phyloP scores from a whole-genome alignment of 2,797 vertebrate species.

The Channa striata region DNA sequence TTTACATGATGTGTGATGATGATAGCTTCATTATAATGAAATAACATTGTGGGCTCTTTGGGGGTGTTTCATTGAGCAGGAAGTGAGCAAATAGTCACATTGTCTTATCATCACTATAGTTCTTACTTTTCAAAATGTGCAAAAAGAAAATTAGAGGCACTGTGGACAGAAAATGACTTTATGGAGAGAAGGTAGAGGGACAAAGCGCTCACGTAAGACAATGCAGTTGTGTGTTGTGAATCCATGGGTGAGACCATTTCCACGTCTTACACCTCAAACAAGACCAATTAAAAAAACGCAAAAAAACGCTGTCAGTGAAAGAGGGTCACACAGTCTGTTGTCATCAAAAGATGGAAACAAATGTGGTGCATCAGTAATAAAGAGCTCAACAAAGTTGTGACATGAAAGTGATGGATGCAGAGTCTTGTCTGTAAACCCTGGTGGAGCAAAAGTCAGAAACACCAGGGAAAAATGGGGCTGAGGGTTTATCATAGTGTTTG shows the following conservation, averaged over 20 bases:
- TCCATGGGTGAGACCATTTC: background rate
- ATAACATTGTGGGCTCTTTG: background rate
- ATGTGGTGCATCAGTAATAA: constrained; percentile 1
- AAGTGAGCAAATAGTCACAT: background rate
- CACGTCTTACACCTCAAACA: background rate
- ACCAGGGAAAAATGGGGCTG: background rate
- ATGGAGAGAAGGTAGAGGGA: background rate
- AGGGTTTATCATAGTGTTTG: too few relatives aligned
- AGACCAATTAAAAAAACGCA: background rate
- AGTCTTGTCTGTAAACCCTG: background rate
- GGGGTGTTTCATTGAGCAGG: background rate
- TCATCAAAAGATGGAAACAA: background rate
- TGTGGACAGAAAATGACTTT: background rate
- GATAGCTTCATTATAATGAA: background rate
- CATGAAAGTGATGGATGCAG: constrained; percentile 8
- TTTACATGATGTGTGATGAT: background rate
- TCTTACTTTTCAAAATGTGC: background rate
- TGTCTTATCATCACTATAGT: background rate
- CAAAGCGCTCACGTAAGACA: background rate
- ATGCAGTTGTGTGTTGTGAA: background rate
- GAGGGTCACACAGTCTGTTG: background rate
- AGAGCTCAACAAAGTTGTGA: background rate
- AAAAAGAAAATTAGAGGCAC: background rate
- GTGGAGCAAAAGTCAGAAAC: constrained; percentile 1
- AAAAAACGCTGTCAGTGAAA: background rate